Base-by-base conservation (phyloP, 2,888 invertebrate species). In the Pyralis farinalis region DNA sequence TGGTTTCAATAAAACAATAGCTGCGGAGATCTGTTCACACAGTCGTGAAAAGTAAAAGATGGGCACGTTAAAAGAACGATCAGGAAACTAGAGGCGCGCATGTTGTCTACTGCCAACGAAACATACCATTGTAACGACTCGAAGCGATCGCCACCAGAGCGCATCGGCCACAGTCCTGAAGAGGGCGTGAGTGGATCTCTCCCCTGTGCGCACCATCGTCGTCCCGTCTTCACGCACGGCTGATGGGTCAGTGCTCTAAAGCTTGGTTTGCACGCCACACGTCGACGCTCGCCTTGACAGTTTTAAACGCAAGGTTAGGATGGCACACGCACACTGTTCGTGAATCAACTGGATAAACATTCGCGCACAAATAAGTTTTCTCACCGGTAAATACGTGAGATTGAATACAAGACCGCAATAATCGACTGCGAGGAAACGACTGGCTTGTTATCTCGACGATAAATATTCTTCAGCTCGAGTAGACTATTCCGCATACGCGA, bases 191-290 rank as follows among this genome's bases (percentile, higher is more conserved):
- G 72, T 73, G 64, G 83, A 74, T 62, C 64, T 75, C 72, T 85
- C 85, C 82, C 85, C 83, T 71, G 78, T 74, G 74, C 76, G 82
- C 63, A 84, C 83, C 87, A 88, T 87, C 63, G 73, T 78, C 72
- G 73, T 78, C 72, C 76, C 79, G 75, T 61, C 82, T 78, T 84
- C 83, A 85, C 84, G 86, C 84, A 74, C 82, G 69, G 78, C 71
- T 77, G 78, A 40, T 75, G 71, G 85, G 84, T 81, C 85, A 85
- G 73, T 85, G 84, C 79, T 81, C 85, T 61, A 64, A 55, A 57
- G 38, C 47, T 43, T 62, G 51, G 53, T 58, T 49, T 59, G 62
- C 64, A 60, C 59, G 50, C 55, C 55, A 58, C 56, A 54, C 53
- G 52, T 48, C 55, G 49, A 52, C 47, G 38, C 42, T 49, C 55